These are phyloP conservation scores for Cynocephalus volans DNA, from an alignment of 2,113 vertebrate genomes.

Conservation along the genomic window DNA sequence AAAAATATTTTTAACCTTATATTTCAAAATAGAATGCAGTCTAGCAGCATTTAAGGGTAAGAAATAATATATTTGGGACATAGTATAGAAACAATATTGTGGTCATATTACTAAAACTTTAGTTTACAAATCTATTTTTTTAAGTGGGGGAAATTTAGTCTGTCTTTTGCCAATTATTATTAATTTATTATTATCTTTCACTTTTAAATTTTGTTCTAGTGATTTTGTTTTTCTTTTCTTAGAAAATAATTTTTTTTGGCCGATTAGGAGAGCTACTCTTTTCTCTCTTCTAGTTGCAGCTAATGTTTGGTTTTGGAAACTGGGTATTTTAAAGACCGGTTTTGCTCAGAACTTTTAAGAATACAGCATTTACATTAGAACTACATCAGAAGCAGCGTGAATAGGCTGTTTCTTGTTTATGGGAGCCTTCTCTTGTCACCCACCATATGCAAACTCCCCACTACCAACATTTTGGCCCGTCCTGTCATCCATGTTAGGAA, in stretches of 20 bases:
- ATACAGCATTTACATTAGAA: background rate
- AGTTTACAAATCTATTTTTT: background rate
- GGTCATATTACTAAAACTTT: background rate
- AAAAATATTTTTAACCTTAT: background rate
- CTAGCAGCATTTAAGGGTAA: background rate
- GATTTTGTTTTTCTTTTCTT: conserved; percentile 2
- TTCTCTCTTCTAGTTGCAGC: background rate
- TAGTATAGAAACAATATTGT: background rate
- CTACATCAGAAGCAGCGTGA: background rate
- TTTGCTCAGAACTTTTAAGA: background rate
- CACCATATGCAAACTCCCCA: background rate
- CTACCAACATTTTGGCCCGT: background rate
- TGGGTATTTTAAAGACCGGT: conserved; percentile 35
- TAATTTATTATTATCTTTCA: background rate
- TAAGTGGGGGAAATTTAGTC: background rate
- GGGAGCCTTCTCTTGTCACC: background rate
- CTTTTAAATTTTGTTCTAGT: background rate
- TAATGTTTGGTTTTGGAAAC: conserved; percentile 8
- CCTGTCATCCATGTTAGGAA: background rate
- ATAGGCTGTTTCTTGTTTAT: background rate
- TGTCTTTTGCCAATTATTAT: background rate
- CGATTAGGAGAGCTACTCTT: background rate
- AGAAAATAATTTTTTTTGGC: conserved; percentile 13
- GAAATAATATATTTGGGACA: background rate
- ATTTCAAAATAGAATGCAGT: background rate